A percentile compares a stretch with the other conserved stretches of the same genome.
Conservation (phyloP, 2,797 vertebrate genomes). For the Anguilla pacifica region DNA sequence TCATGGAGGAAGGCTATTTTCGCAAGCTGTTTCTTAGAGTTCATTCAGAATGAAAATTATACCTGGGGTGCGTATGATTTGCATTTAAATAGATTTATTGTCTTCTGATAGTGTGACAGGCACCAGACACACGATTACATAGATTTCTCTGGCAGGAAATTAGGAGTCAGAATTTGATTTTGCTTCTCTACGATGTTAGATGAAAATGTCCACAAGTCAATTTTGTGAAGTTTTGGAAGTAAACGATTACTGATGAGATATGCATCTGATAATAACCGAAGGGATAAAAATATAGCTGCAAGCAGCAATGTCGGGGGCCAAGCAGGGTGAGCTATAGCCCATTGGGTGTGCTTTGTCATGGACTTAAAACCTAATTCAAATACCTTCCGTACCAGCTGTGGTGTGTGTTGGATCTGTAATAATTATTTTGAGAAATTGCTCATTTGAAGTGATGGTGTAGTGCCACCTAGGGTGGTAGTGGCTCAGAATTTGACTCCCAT, state of each 20-base stretch:
- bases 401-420: too few species aligned
- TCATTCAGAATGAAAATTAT: constrained; percentile 46
- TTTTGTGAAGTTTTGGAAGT: constrained; percentile 30
- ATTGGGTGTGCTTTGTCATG: too few species aligned
- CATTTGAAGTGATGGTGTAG: too few species aligned
- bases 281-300: constrained; percentile 19
- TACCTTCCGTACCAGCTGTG: too few species aligned
- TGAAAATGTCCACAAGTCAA: constrained; percentile 35
- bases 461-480: too few species aligned
- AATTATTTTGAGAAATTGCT: too few species aligned
- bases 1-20: background rate
- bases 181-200: constrained; percentile 28
- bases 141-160: constrained; percentile 52
- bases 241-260: constrained; percentile 44
- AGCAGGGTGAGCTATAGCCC: too few species aligned
- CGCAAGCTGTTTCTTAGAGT: constrained; percentile 49
- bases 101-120: constrained; percentile 53
- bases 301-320: constrained; percentile 8
- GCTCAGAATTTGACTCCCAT: too few species aligned
- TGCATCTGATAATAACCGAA: constrained; percentile 26
- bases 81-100: constrained; percentile 72
- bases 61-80: constrained; percentile 60
- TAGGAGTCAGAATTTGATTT: constrained; percentile 48
- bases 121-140: constrained; percentile 53
- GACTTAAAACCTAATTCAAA: too few species aligned